phyloP scores from a whole-genome alignment of 2,797 vertebrate species.

The Peromyscus aztecus region DNA sequence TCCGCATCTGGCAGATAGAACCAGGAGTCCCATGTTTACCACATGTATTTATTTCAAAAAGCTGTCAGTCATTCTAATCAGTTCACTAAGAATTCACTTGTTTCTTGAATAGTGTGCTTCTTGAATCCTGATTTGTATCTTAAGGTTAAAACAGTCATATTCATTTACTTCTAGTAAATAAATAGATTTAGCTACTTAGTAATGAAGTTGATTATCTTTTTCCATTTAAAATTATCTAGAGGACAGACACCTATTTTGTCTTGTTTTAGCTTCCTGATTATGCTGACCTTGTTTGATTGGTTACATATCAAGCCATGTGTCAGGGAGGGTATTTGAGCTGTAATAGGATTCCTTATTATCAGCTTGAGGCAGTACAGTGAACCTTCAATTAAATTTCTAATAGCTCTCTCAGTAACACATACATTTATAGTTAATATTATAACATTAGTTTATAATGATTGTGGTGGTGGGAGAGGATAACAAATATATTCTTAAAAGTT shows the following conservation, averaged over 20 bases:
- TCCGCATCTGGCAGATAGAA: slow-evolving; percentile 40
- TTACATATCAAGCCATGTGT: slow-evolving; percentile 52
- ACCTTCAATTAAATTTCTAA: slow-evolving; percentile 70
- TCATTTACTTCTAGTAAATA: slow-evolving; percentile 67
- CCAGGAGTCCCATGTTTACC: slow-evolving; percentile 49
- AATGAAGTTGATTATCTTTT: slow-evolving; percentile 60
- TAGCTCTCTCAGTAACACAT: slow-evolving; percentile 55
- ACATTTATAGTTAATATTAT: slow-evolving; percentile 69
- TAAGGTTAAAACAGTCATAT: slow-evolving; percentile 50
- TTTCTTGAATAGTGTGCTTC: slow-evolving; percentile 36
- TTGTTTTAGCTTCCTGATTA: slow-evolving; percentile 59
- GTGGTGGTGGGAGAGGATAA: not conserved
- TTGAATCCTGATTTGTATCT: slow-evolving; percentile 49
- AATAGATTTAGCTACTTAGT: slow-evolving; percentile 41
- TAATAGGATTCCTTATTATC: slow-evolving; percentile 68
- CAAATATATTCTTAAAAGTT: slow-evolving; percentile 53
- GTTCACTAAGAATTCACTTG: slow-evolving; percentile 54
- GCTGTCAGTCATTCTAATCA: slow-evolving; percentile 37
- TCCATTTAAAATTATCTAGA: slow-evolving; percentile 65
- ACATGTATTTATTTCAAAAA: slow-evolving; percentile 18
- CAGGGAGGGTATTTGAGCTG: slow-evolving; percentile 60
- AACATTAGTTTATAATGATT: slow-evolving; percentile 58
- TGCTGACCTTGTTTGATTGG: slow-evolving; percentile 52
- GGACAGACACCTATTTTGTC: slow-evolving; percentile 35
- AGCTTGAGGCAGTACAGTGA: slow-evolving; percentile 60